These are phyloP conservation scores for Tautogolabrus adspersus DNA, from an alignment of 2,113 vertebrate species.

Conservation along the genomic window DNA sequence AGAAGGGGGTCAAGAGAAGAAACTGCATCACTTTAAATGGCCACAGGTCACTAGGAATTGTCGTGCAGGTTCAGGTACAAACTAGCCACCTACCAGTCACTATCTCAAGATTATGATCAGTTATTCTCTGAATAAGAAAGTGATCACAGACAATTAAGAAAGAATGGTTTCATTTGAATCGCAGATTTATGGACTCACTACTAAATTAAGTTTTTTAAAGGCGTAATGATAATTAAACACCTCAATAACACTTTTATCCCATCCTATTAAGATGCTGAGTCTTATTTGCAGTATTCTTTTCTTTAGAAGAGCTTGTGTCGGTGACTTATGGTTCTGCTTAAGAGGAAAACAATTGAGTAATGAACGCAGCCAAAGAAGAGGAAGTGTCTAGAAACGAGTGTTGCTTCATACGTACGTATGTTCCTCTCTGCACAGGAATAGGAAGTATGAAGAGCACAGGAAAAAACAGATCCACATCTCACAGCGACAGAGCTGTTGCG, in stretches of 20 bases:
- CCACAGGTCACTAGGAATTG: too few species aligned
- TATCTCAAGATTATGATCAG: too few species aligned
- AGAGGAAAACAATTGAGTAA: slow-evolving; percentile 21
- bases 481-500: slow-evolving; percentile 7
- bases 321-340: not conserved
- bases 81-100: too few species aligned
- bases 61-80: too few species aligned
- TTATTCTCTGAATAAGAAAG: not conserved
- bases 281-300: not conserved
- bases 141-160: not conserved
- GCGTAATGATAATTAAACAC: not conserved
- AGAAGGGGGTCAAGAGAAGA: too few species aligned
- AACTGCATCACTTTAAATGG: too few species aligned
- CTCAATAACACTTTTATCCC: not conserved
- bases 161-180: too few species aligned
- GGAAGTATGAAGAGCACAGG: slow-evolving; percentile 73
- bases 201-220: too few species aligned
- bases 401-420: slow-evolving; percentile 38
- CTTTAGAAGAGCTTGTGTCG: not conserved
- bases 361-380: slow-evolving; percentile 51
- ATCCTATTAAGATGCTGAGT: too few species aligned
- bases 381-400: slow-evolving; percentile 57
- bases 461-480: slow-evolving; percentile 66
- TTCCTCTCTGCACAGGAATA: slow-evolving; percentile 67
- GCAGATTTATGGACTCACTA: too few species aligned